Base-by-base conservation (phyloP, 2,888 invertebrate species). In the Luperina testacea region DNA sequence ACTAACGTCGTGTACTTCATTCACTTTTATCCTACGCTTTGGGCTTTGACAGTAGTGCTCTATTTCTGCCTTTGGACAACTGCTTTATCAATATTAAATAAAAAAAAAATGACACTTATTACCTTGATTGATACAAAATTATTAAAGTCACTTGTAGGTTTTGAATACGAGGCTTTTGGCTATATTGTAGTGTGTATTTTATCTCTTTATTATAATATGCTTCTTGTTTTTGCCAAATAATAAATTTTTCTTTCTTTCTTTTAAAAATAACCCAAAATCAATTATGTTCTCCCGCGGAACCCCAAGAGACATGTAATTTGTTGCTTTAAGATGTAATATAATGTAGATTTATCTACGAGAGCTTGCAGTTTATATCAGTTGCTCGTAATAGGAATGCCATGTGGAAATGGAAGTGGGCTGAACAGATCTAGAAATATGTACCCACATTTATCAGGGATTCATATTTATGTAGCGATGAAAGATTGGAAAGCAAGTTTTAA, bases 311-410 rank as follows among this genome's bases (percentile, higher is more conserved):
- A 32, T 67, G 72, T 85, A 70, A 85, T 85, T 85, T 85, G 80
- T 80, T 68, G 76, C 63, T 82, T 24, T 38, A 27, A 76, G 59
- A 80, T 85, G 76, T 78, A 85, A 85, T 83, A 81, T 81, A 85
- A 74, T 45, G 59, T 78, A 85, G 77, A 85, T 85, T 74, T 85
- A 82, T 85, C 82, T 79, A 38, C 67, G 61, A 77, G 72, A 74
- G 32, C 83, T 73, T 76, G 85, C 75, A 78, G 78, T 85, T 85
- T 78, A 85, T 81, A 81, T 83, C 85, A 76, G 69, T 57, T n/a
- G 75, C 53, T 72, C 61, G 85, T 85, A 85, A 85, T 85, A 72
- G 81, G 63, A 85, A 85, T 83, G 83, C 81, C 76, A 85, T 85
- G 75, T 81, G 85, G 63, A 82, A 85, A 85, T 82, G 82, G 82